phyloP scores from a whole-genome alignment of 2,888 invertebrate species.

The Emmelina monodactyla region DNA sequence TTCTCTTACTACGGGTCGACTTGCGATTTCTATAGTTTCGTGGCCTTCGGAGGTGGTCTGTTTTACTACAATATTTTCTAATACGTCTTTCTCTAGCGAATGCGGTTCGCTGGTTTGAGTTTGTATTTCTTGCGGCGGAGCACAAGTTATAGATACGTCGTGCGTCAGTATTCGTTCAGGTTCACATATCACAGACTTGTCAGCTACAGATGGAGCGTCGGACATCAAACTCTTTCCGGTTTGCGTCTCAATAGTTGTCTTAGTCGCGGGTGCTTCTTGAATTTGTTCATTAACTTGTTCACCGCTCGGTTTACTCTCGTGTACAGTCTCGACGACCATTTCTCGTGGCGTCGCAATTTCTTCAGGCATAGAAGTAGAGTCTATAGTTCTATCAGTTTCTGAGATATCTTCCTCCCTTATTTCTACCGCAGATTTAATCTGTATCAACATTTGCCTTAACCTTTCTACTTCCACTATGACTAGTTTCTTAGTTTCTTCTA shows the following conservation, averaged over 20 bases:
- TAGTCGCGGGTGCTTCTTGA: slow-evolving; percentile 14
- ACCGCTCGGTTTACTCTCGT: slow-evolving; percentile 26
- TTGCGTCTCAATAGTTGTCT: slow-evolving; percentile 69
- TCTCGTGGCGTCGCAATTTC: slow-evolving; percentile 63
- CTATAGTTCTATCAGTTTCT: slow-evolving; percentile 69
- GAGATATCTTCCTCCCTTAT: slow-evolving; percentile 54
- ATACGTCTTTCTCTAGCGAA: slow-evolving; percentile 50
- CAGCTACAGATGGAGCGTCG: slow-evolving; percentile 39
- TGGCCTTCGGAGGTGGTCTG: slow-evolving; percentile 70
- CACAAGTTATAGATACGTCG: slow-evolving; percentile 60
- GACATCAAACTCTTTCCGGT: slow-evolving; percentile 69
- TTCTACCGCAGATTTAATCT: slow-evolving; percentile 38
- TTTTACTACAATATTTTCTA: slow-evolving; percentile 72
- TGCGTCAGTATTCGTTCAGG: slow-evolving; percentile 40
- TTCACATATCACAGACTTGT: slow-evolving; percentile 49
- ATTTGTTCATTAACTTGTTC: slow-evolving; percentile 15
- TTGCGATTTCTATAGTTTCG: slow-evolving; percentile 77
- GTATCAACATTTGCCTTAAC: slow-evolving; percentile 52
- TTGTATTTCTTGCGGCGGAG: slow-evolving; percentile 65
- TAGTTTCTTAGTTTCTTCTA: slow-evolving; percentile 69
- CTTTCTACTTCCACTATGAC: slow-evolving; percentile 68
- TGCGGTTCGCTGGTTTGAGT: slow-evolving; percentile 67
- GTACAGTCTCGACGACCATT: slow-evolving; percentile 19
- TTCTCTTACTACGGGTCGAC: slow-evolving; percentile 63
- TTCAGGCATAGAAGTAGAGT: slow-evolving; percentile 76